Evolutionary conservation across 2,888 invertebrate genomes (phyloP).

Genomic region (Eupithecia pulchellata): DNA sequence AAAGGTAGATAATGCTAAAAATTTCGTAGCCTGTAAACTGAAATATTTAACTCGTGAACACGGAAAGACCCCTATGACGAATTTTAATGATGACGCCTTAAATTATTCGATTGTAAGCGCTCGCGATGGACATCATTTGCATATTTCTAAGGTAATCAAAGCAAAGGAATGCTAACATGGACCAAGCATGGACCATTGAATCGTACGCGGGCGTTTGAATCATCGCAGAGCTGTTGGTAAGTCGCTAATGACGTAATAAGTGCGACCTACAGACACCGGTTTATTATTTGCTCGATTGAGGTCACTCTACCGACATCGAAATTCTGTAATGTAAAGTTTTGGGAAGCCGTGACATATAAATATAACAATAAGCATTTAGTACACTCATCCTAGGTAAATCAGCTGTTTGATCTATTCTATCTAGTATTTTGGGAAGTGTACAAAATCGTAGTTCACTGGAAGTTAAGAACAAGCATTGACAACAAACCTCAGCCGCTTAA

Average conservation of each 20-base stretch:
- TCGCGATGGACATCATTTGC: constrained; percentile 46
- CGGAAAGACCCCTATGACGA: not conserved
- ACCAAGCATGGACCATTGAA: constrained; percentile 37
- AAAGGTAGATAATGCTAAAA: not conserved
- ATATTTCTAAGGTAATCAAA: constrained; percentile 57
- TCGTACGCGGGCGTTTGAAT: constrained; percentile 57
- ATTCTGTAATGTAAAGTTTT: constrained; percentile 19
- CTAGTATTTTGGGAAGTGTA: not conserved
- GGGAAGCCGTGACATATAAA: not conserved
- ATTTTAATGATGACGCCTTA: not conserved
- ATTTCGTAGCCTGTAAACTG: not conserved
- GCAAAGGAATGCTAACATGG: constrained; percentile 61
- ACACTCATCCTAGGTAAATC: not conserved
- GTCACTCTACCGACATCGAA: constrained; percentile 36
- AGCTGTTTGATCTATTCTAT: not conserved
- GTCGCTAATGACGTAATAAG: constrained; percentile 70
- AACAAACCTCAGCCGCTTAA: not conserved
- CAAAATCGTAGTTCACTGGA: not conserved
- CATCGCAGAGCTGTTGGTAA: constrained; percentile 56
- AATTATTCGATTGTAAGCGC: constrained; percentile 2
- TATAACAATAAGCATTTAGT: not conserved
- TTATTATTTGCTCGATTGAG: constrained; percentile 50
- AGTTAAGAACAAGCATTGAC: not conserved
- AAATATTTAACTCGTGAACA: not conserved
- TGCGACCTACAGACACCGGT: constrained; percentile 71